Base-by-base conservation (phyloP, 1,140 invertebrate genomes). In the Eupristina koningsbergeri region DNA sequence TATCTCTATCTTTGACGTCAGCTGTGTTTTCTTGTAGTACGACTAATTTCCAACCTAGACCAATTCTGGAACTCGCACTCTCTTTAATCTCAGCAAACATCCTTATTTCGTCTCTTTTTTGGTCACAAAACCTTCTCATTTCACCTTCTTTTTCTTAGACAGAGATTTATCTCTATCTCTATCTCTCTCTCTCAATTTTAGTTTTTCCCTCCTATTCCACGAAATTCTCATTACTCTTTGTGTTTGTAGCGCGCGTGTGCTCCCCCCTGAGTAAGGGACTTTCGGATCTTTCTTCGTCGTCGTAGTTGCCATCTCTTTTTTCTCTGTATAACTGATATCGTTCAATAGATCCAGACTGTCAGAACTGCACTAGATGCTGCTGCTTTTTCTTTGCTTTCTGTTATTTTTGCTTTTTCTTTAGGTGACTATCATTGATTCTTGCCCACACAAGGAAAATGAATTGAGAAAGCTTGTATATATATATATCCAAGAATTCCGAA, bases 21-120 rank as follows among this genome's bases (percentile, higher is more conserved):
- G 83, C 85, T 87, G 86, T 84, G 87, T 83, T 88, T 89, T 87
- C 80, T 84, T 50, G 50, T 50, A 75, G 58, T 61, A 47, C 13
- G 47, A 86, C 77, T 75, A 85, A 79, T 87, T 84, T 74, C 84
- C 85, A 87, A 88, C 85, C 87, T 88, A 86, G 85, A 87, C 86
- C 89, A 89, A 89, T 89, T 84, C 85, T 85, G 84, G 80, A 86
- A 84, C 85, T 80, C 76, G 53, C 76, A 81, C 76, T 83, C 63
- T 64, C 81, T 80, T 71, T 41, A 47, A 31, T 15, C 63, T 41
- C 34, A 15, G 0, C 41, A n/a, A 31, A 61, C 81, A 69, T 53
- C 17, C 39, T 19, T 45, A 1, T 45, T 50, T n/a, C 8, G 29
- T 71, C 45, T 36, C 47, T 45, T 47, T 71, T 79, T 29, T 67